Percentiles rank a stretch among this genome's conserved stretches.
Evolutionary conservation across 2,797 vertebrate species (phyloP).

Genomic region (Caiman crocodilus): DNA sequence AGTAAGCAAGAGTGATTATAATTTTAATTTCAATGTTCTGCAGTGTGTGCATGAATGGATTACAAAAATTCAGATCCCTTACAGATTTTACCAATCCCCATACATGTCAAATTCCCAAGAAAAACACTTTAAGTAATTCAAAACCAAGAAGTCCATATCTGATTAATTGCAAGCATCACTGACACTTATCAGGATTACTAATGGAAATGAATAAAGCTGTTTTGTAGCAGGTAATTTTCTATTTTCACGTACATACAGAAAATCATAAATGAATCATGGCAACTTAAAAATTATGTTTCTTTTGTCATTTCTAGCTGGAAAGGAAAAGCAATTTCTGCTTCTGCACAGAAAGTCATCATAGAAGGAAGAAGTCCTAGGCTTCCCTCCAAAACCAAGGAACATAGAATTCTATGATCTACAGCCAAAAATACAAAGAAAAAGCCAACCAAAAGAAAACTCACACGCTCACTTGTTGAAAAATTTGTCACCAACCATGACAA

Average conservation of each 20-base stretch:
- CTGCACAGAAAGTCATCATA: background rate
- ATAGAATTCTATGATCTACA: background rate
- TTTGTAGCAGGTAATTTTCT: background rate
- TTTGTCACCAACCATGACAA: background rate
- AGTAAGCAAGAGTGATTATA: background rate
- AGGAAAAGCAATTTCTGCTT: background rate
- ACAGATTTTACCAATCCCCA: background rate
- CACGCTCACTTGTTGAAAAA: background rate
- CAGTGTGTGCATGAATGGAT: background rate
- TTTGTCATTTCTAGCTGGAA: background rate
- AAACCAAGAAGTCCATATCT: background rate
- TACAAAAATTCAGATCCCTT: background rate
- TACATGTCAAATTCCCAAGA: background rate
- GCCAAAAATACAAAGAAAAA: no score
- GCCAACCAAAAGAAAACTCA: background rate
- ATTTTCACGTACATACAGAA: background rate
- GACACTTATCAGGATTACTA: background rate
- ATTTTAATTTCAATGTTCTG: background rate
- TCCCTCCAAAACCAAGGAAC: background rate
- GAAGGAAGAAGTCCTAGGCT: background rate
- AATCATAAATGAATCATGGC: background rate
- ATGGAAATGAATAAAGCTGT: background rate
- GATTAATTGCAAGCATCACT: background rate
- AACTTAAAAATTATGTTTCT: background rate
- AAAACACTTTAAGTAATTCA: background rate